Base-by-base conservation (phyloP, 2,797 vertebrate species). In the Danio aesculapii region DNA sequence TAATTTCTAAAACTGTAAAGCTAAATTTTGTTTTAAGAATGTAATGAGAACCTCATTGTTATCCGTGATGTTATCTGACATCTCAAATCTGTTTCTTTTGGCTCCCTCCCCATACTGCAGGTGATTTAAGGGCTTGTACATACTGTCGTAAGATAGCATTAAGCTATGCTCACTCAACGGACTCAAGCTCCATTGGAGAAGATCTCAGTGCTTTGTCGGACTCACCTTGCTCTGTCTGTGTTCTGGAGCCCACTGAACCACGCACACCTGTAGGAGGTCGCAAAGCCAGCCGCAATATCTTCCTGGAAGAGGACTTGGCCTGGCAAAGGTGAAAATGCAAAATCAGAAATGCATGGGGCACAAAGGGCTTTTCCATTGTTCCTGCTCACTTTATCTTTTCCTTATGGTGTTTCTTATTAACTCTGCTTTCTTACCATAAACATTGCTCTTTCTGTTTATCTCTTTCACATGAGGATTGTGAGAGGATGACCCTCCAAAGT, bases 141-240 rank as follows among this genome's bases (percentile, higher is more conserved):
- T 99, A 99, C 89, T 99, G 98, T 86, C 95, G 98, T 55, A 99
- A 99, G 88, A 94, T 99, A 68, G 98, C 98, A 0, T 92, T 99
- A 67, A 99, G 93, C 93, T 99, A 99, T 0, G 95, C 98, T 7
- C 97, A 99, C 91, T 98, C 97, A 0, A 93, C 97, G 2, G 98
- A 99, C 84, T 96, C 97, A 0, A 95, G 96, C 86, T 96, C 95
- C 78, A 97, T 99, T 0, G 97, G 97, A 0, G 98, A 99, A 83
- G 98, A 99, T 85, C 92, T 99, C 79, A 99, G 93, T 6, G 94
- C 92, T 19, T 89, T 99, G 86, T 97, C 98, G 0, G 98, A 99
- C 90, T 96, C 97, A 0, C 89, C 97, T 0, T 95, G 91, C 84
- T 97, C 96, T 0, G 92, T 98, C 30, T 96, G 94, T 8, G 86